Conservation (phyloP, 2,888 invertebrate genomes). For the Callosobruchus maculatus region DNA sequence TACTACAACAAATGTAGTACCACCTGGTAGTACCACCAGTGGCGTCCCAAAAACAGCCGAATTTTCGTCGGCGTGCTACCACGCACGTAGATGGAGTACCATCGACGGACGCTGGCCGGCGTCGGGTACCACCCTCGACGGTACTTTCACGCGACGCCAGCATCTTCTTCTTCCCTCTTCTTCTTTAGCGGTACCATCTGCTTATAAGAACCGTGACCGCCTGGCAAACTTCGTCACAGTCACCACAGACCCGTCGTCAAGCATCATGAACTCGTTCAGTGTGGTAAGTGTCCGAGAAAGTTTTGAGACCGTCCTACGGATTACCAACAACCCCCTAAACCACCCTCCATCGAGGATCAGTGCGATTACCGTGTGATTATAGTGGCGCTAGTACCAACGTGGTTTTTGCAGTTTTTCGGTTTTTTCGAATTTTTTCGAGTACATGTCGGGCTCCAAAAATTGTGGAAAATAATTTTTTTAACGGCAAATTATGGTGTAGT, state of each 20-base stretch:
- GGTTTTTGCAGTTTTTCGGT: background rate
- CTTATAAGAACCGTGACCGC: slow-evolving; percentile 42
- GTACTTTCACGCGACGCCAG: background rate
- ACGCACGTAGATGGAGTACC: background rate
- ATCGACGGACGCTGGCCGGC: too few species aligned
- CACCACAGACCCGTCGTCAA: slow-evolving; percentile 47
- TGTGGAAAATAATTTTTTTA: too few species aligned
- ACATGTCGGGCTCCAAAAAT: too few species aligned
- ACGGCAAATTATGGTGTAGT: too few species aligned
- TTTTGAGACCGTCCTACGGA: background rate
- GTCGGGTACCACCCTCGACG: background rate
- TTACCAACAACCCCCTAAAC: background rate
- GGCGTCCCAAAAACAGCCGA: background rate
- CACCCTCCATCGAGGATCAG: background rate
- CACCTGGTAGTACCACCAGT: background rate
- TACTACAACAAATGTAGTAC: too few species aligned
- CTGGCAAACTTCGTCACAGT: slow-evolving; percentile 41
- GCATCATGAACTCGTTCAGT: slow-evolving; percentile 51
- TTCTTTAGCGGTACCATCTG: slow-evolving; percentile 22
- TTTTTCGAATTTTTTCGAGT: too few species aligned
- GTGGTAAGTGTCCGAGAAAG: slow-evolving; percentile 44
- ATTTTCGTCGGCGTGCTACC: background rate
- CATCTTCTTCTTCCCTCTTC: background rate
- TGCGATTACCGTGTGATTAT: background rate
- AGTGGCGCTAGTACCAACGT: background rate